These are phyloP conservation scores for Pelodiscus sinensis DNA, from an alignment of 2,113 vertebrate species.

Conservation along the genomic window DNA sequence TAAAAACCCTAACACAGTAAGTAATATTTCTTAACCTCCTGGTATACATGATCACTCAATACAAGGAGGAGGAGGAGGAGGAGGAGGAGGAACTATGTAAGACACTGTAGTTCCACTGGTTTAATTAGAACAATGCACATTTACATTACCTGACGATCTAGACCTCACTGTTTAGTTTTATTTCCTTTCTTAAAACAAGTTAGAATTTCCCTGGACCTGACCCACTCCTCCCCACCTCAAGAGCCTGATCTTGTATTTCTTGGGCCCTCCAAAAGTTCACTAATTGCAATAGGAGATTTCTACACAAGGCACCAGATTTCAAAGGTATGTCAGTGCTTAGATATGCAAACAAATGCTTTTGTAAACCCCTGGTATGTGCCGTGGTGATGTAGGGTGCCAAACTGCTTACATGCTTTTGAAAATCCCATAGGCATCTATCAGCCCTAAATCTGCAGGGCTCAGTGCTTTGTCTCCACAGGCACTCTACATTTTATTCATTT, in stretches of 20 bases:
- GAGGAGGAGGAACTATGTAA: background rate
- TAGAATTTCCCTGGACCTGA: background rate
- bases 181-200: background rate
- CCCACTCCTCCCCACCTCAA: background rate
- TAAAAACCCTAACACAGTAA: background rate
- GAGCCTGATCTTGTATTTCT: background rate
- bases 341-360: background rate
- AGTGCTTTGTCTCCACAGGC: background rate
- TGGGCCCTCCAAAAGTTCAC: background rate
- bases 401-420: no score
- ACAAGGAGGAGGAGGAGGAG: background rate
- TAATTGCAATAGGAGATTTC: background rate
- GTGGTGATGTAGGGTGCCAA: background rate
- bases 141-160: background rate
- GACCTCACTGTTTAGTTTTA: background rate
- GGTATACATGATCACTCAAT: background rate
- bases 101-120: slow-evolving; percentile 15
- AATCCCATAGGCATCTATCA: background rate
- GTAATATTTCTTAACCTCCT: slow-evolving; percentile 28
- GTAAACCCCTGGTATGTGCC: background rate
- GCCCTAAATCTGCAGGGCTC: background rate
- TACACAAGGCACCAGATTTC: background rate
- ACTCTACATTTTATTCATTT: background rate
- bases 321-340: slow-evolving; percentile 1
- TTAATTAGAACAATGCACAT: background rate